These are phyloP conservation scores for Drosophila anomalata DNA, from an alignment of 2,888 invertebrate species.

Conservation along the genomic window DNA sequence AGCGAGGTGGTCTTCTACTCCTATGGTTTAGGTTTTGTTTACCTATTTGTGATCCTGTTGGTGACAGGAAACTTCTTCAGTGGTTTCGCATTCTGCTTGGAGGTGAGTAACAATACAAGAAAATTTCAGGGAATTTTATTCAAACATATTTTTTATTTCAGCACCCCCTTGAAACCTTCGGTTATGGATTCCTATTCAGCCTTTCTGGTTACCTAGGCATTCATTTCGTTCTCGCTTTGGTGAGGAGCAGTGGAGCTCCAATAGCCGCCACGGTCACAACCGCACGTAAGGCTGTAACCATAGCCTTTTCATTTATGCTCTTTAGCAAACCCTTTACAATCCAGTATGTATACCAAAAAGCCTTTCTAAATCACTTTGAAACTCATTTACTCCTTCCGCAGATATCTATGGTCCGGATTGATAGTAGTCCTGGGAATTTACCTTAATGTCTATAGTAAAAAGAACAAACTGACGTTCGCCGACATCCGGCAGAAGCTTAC, in stretches of 20 bases:
- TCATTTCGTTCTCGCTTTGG: slow-evolving; percentile 95
- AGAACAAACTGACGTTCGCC: slow-evolving; percentile 83
- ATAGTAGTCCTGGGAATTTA: slow-evolving; percentile 96
- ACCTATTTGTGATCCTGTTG: slow-evolving; percentile 90
- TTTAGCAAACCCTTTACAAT: slow-evolving; percentile 97
- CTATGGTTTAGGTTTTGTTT: slow-evolving; percentile 93
- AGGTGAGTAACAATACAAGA: slow-evolving; percentile 85
- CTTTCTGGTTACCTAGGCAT: slow-evolving; percentile 96
- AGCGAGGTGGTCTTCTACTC: slow-evolving; percentile 97
- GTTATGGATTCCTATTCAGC: slow-evolving; percentile 93
- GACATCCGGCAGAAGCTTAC: slow-evolving; percentile 72
- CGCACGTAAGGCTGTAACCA: slow-evolving; percentile 95
- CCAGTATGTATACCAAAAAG: slow-evolving; percentile 88
- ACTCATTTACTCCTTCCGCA: slow-evolving; percentile 80
- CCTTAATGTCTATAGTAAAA: slow-evolving; percentile 95
- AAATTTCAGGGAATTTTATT: no score
- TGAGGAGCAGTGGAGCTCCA: slow-evolving; percentile 95
- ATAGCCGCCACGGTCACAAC: slow-evolving; percentile 97
- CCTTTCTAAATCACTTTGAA: neutral
- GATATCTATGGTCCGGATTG: slow-evolving; percentile 95
- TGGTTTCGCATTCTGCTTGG: slow-evolving; percentile 90
- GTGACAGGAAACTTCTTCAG: slow-evolving; percentile 89
- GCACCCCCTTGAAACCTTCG: slow-evolving; percentile 90
- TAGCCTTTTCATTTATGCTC: slow-evolving; percentile 95
- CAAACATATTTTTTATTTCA: slow-evolving; percentile 82